These are phyloP conservation scores for Tetropium fuscum DNA, from an alignment of 2,888 invertebrate genomes.

Conservation along the genomic window DNA sequence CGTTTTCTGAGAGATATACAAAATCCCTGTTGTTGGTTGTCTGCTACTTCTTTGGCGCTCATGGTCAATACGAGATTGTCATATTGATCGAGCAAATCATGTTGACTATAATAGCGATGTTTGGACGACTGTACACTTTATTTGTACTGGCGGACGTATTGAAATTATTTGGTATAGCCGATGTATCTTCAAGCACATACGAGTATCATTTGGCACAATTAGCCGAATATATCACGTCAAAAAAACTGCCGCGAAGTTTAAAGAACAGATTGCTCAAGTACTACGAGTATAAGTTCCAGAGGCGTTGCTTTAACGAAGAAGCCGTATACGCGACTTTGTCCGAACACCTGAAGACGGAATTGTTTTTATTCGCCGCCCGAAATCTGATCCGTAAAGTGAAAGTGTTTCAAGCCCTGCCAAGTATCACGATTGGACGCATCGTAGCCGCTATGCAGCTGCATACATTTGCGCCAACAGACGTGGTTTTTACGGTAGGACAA, in stretches of 20 bases:
- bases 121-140: constrained; percentile 52
- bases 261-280: constrained; percentile 66
- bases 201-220: constrained; percentile 67
- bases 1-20: no score
- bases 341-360: constrained; percentile 63
- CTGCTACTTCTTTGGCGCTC: constrained; percentile 53
- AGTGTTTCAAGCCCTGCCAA: constrained; percentile 64
- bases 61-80: constrained; percentile 36
- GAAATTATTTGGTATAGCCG: constrained; percentile 49
- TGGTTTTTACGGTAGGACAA: neutral
- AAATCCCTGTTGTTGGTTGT: no score
- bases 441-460: neutral
- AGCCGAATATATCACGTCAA: constrained; percentile 68
- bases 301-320: constrained; percentile 68
- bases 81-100: constrained; percentile 42
- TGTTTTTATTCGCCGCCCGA: constrained; percentile 65
- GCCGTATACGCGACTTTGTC: constrained; percentile 53
- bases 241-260: constrained; percentile 67
- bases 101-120: constrained; percentile 42
- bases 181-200: constrained; percentile 62
- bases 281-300: constrained; percentile 69
- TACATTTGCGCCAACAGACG: neutral
- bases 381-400: constrained; percentile 66
- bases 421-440: constrained; percentile 51
- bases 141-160: constrained; percentile 49